phyloP scores from a whole-genome alignment of 2,888 invertebrate genomes.

The Temnothorax ravouxi region DNA sequence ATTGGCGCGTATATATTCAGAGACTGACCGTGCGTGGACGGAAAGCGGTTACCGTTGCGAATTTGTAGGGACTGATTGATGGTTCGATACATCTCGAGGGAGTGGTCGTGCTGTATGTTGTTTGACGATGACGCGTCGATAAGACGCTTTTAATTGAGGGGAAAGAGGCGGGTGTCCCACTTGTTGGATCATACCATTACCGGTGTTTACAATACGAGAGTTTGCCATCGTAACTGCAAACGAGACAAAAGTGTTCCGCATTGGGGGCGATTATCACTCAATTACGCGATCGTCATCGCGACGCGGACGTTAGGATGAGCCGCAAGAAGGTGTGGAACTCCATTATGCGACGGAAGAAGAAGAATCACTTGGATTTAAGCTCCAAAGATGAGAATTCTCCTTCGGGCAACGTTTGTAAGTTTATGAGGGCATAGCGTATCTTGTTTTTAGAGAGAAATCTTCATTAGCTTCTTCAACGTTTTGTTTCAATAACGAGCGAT shows the following conservation, averaged over 20 bases:
- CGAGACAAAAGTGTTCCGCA: not conserved
- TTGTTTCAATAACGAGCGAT: not conserved
- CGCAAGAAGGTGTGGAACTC: constrained; percentile 86
- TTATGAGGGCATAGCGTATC: not conserved
- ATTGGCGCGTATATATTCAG: not conserved
- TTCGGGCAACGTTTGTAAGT: constrained; percentile 69
- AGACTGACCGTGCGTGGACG: not conserved
- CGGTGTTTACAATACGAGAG: constrained; percentile 36
- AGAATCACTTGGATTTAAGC: constrained; percentile 76
- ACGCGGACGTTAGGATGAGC: constrained; percentile 78
- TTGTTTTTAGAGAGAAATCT: constrained; percentile 3
- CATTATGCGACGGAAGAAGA: constrained; percentile 85
- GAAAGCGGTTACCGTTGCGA: not conserved
- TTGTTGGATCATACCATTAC: constrained; percentile 44
- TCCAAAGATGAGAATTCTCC: constrained; percentile 53
- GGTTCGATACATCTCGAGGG: constrained; percentile 16
- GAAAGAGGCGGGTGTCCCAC: constrained; percentile 68
- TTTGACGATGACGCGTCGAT: constrained; percentile 60
- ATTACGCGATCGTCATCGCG: constrained; percentile 31
- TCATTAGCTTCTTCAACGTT: not conserved
- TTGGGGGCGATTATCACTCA: constrained; percentile 23
- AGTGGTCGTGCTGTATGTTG: constrained; percentile 50
- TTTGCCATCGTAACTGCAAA: constrained; percentile 16
- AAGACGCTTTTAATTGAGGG: constrained; percentile 59
- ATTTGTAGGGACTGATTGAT: constrained; percentile 17